phyloP scores from a whole-genome alignment of 1,140 invertebrate genomes.

The Aplysia californica region DNA sequence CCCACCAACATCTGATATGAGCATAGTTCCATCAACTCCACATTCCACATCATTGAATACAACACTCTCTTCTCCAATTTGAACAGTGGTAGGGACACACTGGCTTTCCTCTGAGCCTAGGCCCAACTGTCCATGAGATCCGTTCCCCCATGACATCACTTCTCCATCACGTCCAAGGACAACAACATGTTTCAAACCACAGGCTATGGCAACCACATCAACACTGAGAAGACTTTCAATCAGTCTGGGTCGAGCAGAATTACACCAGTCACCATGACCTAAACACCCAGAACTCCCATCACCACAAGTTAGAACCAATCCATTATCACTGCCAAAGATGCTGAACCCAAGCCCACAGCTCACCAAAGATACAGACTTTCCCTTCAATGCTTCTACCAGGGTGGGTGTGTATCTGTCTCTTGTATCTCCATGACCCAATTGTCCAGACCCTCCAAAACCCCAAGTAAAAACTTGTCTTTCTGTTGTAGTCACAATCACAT shows the following conservation, averaged over 20 bases:
- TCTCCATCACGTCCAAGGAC: slow-evolving; percentile 74
- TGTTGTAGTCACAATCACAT: slow-evolving; percentile 77
- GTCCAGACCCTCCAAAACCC: slow-evolving; percentile 78
- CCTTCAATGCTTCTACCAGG: slow-evolving; percentile 73
- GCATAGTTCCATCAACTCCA: slow-evolving; percentile 75
- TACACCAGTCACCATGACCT: slow-evolving; percentile 77
- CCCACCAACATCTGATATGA: slow-evolving; percentile 76
- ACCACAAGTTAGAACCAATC: slow-evolving; percentile 80
- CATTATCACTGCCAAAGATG: slow-evolving; percentile 78
- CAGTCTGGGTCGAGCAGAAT: slow-evolving; percentile 73
- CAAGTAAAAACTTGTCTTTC: slow-evolving; percentile 78
- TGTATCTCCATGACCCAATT: slow-evolving; percentile 76
- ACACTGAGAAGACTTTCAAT: slow-evolving; percentile 74
- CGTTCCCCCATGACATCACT: slow-evolving; percentile 79
- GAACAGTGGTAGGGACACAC: slow-evolving; percentile 69
- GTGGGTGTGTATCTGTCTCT: slow-evolving; percentile 72
- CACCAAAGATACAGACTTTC: slow-evolving; percentile 72
- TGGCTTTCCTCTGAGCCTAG: slow-evolving; percentile 73
- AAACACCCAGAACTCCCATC: slow-evolving; percentile 75
- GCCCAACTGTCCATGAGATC: slow-evolving; percentile 75
- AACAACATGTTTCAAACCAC: slow-evolving; percentile 77
- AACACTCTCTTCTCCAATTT: slow-evolving; percentile 69
- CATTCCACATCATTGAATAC: slow-evolving; percentile 73
- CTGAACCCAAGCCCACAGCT: slow-evolving; percentile 70
- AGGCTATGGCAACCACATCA: slow-evolving; percentile 75